Evolutionary conservation across 2,888 invertebrate species (phyloP).

Genomic region (Candidula unifasciata): DNA sequence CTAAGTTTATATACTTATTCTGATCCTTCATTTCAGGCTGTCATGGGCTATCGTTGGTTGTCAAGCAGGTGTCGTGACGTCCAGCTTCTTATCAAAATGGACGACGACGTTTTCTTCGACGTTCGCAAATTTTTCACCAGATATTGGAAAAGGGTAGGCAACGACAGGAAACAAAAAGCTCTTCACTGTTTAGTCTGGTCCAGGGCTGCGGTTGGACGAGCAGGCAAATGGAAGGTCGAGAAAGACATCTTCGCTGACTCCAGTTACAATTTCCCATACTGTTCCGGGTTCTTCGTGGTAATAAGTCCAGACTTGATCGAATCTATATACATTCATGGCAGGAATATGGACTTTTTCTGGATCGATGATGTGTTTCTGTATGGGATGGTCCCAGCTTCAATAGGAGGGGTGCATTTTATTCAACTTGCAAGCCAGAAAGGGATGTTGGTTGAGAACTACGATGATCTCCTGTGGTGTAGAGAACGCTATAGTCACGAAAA

Average conservation of each 20-base stretch:
- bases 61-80: constrained; percentile 18
- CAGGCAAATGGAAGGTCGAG: constrained; percentile 50
- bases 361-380: constrained; percentile 50
- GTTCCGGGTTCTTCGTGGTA: constrained; percentile 43
- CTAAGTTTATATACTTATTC: no score
- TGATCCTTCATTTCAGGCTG: constrained; percentile 32
- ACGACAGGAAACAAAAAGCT: background rate
- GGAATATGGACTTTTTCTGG: constrained; percentile 46
- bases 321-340: constrained; percentile 37
- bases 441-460: background rate
- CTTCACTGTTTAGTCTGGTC: constrained; percentile 45
- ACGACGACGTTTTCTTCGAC: constrained; percentile 47
- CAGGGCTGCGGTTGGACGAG: constrained; percentile 29
- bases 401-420: constrained; percentile 33
- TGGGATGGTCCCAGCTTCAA: constrained; percentile 45
- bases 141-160: constrained; percentile 29
- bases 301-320: constrained; percentile 43
- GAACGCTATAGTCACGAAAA: background rate
- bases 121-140: constrained; percentile 27
- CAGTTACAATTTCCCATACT: constrained; percentile 45
- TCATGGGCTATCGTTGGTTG: constrained; percentile 48
- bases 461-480: background rate
- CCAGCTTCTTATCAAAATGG: constrained; percentile 49
- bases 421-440: background rate
- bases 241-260: constrained; percentile 27